phyloP scores from a whole-genome alignment of 2,888 invertebrate species.

The Lapara coniferarum region DNA sequence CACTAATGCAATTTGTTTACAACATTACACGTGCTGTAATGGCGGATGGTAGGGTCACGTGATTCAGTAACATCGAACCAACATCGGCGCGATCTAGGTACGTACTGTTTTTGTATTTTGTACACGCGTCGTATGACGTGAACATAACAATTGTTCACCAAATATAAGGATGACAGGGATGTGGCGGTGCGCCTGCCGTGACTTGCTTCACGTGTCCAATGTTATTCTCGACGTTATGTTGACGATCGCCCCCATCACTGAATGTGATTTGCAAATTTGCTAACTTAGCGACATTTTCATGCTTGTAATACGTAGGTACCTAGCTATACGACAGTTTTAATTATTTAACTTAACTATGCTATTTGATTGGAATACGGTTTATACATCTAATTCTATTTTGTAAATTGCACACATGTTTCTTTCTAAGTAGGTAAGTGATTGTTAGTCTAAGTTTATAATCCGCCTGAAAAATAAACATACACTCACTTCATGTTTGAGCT shows the following conservation, averaged over 20 bases:
- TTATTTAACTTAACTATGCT: no score
- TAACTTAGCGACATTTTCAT: neutral
- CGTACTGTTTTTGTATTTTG: conserved; percentile 16
- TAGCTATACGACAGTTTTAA: no score
- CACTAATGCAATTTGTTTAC: conserved; percentile 43
- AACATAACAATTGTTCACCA: conserved; percentile 4
- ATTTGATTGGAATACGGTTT: no score
- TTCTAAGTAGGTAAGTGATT: no score
- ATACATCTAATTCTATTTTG: no score
- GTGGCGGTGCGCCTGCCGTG: conserved; percentile 4
- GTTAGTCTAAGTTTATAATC: no score
- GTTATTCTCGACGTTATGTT: neutral
- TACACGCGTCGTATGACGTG: conserved; percentile 19
- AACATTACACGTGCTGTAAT: conserved; percentile 49
- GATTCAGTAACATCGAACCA: conserved; percentile 36
- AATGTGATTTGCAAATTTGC: conserved; percentile 4
- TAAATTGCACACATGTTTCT: no score
- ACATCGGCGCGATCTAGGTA: conserved; percentile 20
- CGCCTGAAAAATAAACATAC: no score
- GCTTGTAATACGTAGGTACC: no score
- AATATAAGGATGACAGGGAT: conserved; percentile 4
- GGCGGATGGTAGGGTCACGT: conserved; percentile 49
- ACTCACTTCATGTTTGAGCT: no score
- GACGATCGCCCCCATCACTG: neutral
- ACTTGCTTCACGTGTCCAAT: conserved; percentile 13